These are phyloP conservation scores for Andrena chrysosceles DNA, from an alignment of 2,888 invertebrate genomes.

Conservation along the genomic window DNA sequence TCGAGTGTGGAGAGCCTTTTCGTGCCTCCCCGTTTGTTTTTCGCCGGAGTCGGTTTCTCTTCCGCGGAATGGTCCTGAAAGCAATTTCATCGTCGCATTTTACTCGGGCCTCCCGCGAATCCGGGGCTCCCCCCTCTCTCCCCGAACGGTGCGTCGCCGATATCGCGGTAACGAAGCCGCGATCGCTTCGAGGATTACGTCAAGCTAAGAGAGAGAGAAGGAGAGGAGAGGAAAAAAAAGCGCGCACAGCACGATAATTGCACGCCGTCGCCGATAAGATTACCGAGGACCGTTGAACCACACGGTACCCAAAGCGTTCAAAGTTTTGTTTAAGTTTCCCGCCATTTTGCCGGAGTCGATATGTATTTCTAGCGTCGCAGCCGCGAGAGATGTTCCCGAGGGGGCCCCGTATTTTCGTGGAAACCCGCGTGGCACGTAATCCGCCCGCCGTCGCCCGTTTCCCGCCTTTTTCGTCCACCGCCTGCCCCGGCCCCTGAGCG, in stretches of 20 bases:
- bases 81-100: conserved; percentile 32
- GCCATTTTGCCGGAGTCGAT: conserved; percentile 67
- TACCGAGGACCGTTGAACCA: conserved; percentile 75
- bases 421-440: conserved; percentile 29
- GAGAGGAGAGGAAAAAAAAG: neutral
- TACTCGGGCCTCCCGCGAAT: neutral
- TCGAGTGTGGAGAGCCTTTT: conserved; percentile 86
- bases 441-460: conserved; percentile 62
- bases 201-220: neutral
- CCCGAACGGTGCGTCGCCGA: neutral
- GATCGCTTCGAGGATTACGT: conserved; percentile 44
- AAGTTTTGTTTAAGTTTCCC: conserved; percentile 70
- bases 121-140: neutral
- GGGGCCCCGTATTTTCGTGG: conserved; percentile 11
- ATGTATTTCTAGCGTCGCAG: conserved; percentile 49
- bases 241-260: conserved; percentile 60
- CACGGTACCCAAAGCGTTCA: conserved; percentile 15
- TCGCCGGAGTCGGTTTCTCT: conserved; percentile 81
- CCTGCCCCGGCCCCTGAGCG: conserved; percentile 61
- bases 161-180: conserved; percentile 1
- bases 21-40: conserved; percentile 85
- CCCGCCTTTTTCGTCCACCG: conserved; percentile 78
- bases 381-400: conserved; percentile 18
- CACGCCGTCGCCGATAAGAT: conserved; percentile 71
- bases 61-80: conserved; percentile 80